phyloP scores from a whole-genome alignment of 2,797 vertebrate genomes.

The Megaceryle alcyon region DNA sequence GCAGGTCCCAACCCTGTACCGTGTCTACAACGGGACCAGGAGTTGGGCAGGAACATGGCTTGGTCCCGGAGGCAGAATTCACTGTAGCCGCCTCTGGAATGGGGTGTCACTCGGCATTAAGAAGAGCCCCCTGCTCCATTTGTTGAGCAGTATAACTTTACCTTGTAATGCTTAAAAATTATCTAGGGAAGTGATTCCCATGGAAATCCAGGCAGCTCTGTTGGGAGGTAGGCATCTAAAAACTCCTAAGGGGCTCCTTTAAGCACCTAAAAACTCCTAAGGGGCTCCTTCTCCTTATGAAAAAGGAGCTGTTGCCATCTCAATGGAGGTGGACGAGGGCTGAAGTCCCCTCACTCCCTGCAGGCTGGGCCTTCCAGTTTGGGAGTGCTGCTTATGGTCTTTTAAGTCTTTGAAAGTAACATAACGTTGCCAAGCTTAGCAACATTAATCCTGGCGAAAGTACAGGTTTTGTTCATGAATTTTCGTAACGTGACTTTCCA shows the following conservation, averaged over 20 bases:
- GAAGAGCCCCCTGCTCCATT: not conserved
- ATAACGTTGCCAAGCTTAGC: not conserved
- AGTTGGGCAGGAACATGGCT: not conserved
- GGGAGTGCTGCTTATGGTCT: not conserved
- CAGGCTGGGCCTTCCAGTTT: not conserved
- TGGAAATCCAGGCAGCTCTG: not conserved
- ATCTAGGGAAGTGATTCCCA: not conserved
- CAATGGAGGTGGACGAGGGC: not conserved
- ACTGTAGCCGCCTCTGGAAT: not conserved
- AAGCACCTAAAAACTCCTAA: not conserved
- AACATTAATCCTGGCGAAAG: not conserved
- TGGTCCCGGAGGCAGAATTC: not conserved
- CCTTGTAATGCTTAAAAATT: not conserved
- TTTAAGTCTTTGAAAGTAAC: not conserved
- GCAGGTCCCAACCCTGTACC: not conserved
- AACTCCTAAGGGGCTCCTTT: not conserved
- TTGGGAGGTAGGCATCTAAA: not conserved
- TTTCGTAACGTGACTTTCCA: not conserved
- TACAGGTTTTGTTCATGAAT: not conserved
- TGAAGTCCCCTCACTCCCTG: not conserved
- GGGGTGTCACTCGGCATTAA: not conserved
- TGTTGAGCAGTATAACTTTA: rapidly evolving
- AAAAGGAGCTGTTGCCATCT: not conserved
- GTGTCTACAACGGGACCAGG: not conserved
- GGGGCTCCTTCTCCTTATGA: not conserved